Evolutionary conservation across 2,888 invertebrate genomes (phyloP).

Genomic region (Nemurella pictetii): DNA sequence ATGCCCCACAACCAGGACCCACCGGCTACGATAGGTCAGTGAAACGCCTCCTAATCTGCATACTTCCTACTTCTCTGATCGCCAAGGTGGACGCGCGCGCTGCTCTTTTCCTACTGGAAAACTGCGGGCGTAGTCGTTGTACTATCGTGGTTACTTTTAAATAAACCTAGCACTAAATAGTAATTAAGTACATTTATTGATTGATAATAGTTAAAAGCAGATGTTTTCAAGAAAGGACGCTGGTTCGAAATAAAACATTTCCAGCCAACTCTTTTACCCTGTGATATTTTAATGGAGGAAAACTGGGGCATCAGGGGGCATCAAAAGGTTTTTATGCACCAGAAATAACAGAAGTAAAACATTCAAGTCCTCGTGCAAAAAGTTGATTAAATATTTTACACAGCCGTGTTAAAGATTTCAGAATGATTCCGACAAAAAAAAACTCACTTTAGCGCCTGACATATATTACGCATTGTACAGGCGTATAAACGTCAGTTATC

Average conservation of each 20-base stretch:
- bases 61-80: too few species aligned
- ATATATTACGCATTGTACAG: background rate
- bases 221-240: background rate
- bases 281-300: background rate
- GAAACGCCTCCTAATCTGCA: too few species aligned
- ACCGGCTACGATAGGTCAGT: conserved; percentile 1
- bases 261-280: background rate
- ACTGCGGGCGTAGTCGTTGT: too few species aligned
- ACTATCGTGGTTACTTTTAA: too few species aligned
- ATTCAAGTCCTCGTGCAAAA: background rate
- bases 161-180: too few species aligned
- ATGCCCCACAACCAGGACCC: conserved; percentile 7
- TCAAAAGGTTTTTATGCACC: background rate
- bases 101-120: too few species aligned
- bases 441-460: background rate
- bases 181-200: background rate
- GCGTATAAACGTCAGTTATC: background rate
- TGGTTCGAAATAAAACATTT: too few species aligned
- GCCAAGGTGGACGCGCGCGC: background rate
- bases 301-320: background rate
- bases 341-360: background rate
- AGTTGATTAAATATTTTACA: background rate
- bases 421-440: background rate
- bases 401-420: background rate
- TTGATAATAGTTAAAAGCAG: background rate